These are phyloP conservation scores for Sinhomidia bicolor DNA, from an alignment of 2,888 invertebrate species.

Conservation along the genomic window DNA sequence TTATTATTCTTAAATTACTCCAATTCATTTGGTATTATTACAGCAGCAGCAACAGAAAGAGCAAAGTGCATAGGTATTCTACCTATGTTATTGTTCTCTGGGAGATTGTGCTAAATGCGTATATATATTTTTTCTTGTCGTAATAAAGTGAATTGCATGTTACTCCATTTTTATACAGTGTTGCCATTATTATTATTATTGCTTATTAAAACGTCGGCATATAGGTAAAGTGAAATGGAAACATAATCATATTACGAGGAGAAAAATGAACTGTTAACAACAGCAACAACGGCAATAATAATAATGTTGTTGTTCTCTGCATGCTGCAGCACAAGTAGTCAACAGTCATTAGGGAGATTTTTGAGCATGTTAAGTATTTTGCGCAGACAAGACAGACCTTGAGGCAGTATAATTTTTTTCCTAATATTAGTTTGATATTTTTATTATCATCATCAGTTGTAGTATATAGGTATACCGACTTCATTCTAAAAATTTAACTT, in stretches of 20 bases:
- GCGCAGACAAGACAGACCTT: no score
- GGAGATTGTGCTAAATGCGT: neutral
- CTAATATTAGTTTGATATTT: neutral
- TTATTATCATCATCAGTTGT: neutral
- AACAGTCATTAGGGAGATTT: neutral
- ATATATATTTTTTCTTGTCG: neutral
- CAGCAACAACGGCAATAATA: neutral
- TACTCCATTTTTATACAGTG: neutral
- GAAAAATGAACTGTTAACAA: slow-evolving; percentile 14
- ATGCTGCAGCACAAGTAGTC: neutral
- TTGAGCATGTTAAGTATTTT: neutral
- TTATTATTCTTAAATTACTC: slow-evolving; percentile 34
- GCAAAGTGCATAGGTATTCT: no score
- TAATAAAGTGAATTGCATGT: neutral
- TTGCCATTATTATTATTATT: neutral
- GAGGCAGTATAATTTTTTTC: neutral
- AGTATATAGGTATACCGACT: neutral
- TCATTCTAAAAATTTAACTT: neutral
- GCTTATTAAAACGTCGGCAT: neutral
- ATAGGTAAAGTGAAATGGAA: slow-evolving; percentile 4
- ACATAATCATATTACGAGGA: neutral
- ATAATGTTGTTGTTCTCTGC: neutral
- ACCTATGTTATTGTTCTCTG: no score
- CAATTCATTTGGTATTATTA: slow-evolving; percentile 34
- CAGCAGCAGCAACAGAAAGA: neutral